Conservation (phyloP, 1,140 invertebrate genomes). For the Brachionus plicatilis region DNA sequence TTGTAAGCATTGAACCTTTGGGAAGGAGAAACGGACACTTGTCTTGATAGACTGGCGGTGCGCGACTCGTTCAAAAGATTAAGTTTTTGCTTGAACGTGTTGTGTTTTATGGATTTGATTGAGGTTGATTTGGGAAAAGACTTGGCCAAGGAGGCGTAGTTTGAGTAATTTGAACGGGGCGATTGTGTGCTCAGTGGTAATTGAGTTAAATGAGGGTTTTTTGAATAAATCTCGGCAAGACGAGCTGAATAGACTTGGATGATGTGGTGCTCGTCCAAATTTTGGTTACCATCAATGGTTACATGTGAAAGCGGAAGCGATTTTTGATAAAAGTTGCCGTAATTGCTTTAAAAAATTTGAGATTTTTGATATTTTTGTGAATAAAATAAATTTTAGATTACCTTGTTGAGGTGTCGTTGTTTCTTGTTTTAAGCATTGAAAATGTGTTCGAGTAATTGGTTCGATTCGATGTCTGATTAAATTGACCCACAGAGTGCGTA, state of each 20-base stretch:
- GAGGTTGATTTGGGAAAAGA: conserved; percentile 1
- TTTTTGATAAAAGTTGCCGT: background rate
- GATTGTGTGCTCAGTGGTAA: background rate
- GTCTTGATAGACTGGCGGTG: background rate
- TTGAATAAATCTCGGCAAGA: conserved; percentile 14
- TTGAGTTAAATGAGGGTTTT: background rate
- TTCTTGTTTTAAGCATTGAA: background rate
- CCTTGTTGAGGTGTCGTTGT: background rate
- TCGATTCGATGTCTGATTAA: background rate
- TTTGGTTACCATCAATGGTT: background rate
- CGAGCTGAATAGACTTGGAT: background rate
- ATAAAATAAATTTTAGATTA: background rate
- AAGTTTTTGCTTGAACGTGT: background rate
- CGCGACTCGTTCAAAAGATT: background rate
- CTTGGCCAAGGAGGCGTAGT: background rate
- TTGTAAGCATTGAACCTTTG: conserved; percentile 45
- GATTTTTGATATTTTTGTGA: too few relatives aligned
- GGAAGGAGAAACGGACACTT: background rate
- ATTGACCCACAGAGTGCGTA: background rate
- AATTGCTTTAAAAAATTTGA: background rate
- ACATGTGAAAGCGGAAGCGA: background rate
- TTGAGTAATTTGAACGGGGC: background rate
- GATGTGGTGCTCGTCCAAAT: background rate
- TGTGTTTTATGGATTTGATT: background rate
- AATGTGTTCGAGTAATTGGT: background rate